These are phyloP conservation scores for Ochotona princeps DNA, from an alignment of 2,113 vertebrate species.

Conservation along the genomic window DNA sequence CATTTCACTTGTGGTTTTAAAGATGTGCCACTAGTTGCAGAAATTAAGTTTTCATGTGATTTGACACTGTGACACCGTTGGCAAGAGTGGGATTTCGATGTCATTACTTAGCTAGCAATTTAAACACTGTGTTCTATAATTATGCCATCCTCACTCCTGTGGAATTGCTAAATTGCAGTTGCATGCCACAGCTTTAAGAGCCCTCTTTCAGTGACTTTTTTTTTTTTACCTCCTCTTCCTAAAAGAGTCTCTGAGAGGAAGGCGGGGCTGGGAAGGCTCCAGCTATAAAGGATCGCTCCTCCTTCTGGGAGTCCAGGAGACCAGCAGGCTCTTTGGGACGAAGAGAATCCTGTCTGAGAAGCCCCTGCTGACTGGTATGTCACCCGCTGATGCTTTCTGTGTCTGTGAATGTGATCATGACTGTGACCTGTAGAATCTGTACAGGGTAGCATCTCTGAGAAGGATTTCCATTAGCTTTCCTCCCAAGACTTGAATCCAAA, in stretches of 20 bases:
- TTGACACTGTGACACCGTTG: background rate
- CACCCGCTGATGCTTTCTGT: background rate
- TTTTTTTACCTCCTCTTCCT: conserved; percentile 4
- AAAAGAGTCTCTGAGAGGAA: conserved; percentile 33
- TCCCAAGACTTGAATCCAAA: background rate
- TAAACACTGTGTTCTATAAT: background rate
- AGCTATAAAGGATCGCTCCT: conserved; percentile 65
- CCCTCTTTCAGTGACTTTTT: background rate
- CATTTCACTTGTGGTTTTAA: conserved; percentile 71
- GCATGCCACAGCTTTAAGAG: background rate
- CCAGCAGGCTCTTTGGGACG: background rate
- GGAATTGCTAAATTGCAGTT: background rate
- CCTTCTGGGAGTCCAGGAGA: background rate
- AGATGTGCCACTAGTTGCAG: conserved; percentile 26
- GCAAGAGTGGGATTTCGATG: background rate
- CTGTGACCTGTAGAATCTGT: background rate
- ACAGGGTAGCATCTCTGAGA: background rate
- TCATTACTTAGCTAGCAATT: background rate
- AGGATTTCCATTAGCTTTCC: background rate
- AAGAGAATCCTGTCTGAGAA: background rate
- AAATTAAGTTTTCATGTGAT: conserved; percentile 14
- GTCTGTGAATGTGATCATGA: background rate
- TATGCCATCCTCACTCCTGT: accelerated
- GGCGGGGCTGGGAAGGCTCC: conserved; percentile 65
- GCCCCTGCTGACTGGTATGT: conserved; percentile 59